Evolutionary conservation across 23 tunicate species (phyloP).

Genomic region (Ascidia mentula): DNA sequence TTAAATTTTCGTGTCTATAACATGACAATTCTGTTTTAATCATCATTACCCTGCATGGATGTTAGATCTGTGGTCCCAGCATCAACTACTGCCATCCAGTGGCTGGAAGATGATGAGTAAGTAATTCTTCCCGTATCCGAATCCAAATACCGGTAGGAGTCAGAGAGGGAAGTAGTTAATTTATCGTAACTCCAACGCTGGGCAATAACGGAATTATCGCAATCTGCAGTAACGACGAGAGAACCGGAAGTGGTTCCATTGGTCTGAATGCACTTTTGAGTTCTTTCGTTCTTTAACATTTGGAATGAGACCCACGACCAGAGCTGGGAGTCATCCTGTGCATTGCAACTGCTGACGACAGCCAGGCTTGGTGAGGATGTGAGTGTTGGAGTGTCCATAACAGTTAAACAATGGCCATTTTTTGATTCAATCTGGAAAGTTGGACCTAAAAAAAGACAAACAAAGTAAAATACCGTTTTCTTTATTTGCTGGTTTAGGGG

Average conservation of each 20-base stretch:
- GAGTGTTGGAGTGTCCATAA: not conserved
- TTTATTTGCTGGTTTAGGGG: not conserved
- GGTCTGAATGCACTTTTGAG: conserved; percentile 51
- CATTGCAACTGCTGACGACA: conserved; percentile 19
- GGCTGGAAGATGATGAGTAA: conserved; percentile 25
- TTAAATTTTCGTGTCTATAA: too few relatives aligned
- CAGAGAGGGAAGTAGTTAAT: not conserved
- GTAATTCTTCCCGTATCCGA: conserved; percentile 20
- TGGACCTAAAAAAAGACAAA: conserved; percentile 62
- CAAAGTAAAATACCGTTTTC: not conserved
- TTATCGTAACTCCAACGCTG: conserved; percentile 51
- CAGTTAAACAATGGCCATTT: conserved; percentile 44
- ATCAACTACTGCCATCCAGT: conserved; percentile 66
- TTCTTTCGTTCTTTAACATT: conserved; percentile 33
- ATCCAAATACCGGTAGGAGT: conserved; percentile 22
- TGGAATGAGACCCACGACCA: conserved; percentile 80
- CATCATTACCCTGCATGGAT: conserved; percentile 77
- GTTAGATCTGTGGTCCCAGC: conserved; percentile 52
- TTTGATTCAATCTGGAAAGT: conserved; percentile 57
- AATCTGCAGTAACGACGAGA: conserved; percentile 38
- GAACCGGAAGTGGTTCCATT: conserved; percentile 13
- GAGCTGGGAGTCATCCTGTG: conserved; percentile 23
- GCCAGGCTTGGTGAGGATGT: conserved; percentile 16
- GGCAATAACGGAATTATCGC: conserved; percentile 35
- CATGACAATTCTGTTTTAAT: too few relatives aligned